Conservation (phyloP, 2,888 invertebrate species). For the Drosophila stalkeri region DNA sequence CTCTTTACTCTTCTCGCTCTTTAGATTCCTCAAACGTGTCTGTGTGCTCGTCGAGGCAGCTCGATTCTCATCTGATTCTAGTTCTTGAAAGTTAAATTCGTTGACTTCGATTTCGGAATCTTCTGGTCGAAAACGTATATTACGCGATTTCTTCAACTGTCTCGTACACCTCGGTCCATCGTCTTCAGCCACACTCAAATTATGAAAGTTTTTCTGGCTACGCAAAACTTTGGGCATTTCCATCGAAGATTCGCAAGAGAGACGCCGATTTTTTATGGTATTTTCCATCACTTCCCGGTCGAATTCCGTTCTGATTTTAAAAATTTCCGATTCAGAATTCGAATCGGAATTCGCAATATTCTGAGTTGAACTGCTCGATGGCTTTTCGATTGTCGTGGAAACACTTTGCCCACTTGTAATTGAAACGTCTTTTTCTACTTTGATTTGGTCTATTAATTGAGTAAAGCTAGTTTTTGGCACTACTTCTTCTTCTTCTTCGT, state of each 20-base stretch:
- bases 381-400: background rate
- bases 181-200: background rate
- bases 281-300: background rate
- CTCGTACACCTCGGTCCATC: background rate
- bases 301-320: background rate
- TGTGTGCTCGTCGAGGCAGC: background rate
- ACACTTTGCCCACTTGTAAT: too few species aligned
- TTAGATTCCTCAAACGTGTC: background rate
- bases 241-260: too few species aligned
- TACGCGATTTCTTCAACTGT: slow-evolving; percentile 16
- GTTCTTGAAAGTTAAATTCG: background rate
- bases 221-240: background rate
- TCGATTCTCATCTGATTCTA: background rate
- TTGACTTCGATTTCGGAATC: slow-evolving; percentile 3
- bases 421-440: background rate
- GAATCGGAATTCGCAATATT: background rate
- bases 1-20: background rate
- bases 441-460: background rate
- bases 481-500: background rate
- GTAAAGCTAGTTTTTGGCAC: background rate
- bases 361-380: background rate
- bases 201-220: background rate
- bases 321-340: background rate
- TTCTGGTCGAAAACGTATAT: slow-evolving; percentile 15
- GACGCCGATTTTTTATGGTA: background rate